Percentiles rank a stretch among this genome's conserved stretches.
Evolutionary conservation across 2,888 invertebrate species (phyloP).

Genomic region (Pristionchus mayeri): DNA sequence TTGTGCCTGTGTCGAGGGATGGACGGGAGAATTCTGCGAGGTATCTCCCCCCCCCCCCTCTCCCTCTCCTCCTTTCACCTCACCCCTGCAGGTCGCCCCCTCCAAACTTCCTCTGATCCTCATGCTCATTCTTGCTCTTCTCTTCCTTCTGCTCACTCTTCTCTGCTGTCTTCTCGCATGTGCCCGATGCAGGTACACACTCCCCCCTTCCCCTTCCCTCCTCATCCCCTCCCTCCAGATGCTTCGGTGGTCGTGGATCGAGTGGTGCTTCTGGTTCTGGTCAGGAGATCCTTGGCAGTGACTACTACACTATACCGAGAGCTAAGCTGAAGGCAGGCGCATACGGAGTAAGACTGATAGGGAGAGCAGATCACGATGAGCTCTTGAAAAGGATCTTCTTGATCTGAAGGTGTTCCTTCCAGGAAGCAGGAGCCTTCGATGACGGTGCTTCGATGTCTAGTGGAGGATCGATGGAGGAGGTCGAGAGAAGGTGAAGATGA

Average conservation of each 20-base stretch:
- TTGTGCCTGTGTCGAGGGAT: constrained; percentile 71
- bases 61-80: neutral
- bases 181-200: constrained; percentile 57
- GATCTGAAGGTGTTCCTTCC: no score
- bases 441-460: constrained; percentile 65
- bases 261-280: constrained; percentile 58
- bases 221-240: constrained; percentile 50
- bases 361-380: no score
- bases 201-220: neutral
- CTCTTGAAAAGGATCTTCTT: no score
- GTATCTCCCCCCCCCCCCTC: constrained; percentile 12
- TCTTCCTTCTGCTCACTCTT: constrained; percentile 74
- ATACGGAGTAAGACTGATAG: constrained; percentile 52
- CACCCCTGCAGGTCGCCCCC: constrained; percentile 55
- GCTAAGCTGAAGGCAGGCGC: constrained; percentile 66
- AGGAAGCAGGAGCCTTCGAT: constrained; percentile 63
- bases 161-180: constrained; percentile 70
- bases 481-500: constrained; percentile 33
- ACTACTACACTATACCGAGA: constrained; percentile 69
- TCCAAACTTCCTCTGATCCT: constrained; percentile 66
- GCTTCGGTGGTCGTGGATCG: constrained; percentile 63
- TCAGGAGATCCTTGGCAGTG: constrained; percentile 62
- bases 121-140: constrained; percentile 72
- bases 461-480: constrained; percentile 58
- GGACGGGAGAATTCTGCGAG: constrained; percentile 68